phyloP scores from a whole-genome alignment of 1,140 invertebrate species.

The Drosophila bifasciata region DNA sequence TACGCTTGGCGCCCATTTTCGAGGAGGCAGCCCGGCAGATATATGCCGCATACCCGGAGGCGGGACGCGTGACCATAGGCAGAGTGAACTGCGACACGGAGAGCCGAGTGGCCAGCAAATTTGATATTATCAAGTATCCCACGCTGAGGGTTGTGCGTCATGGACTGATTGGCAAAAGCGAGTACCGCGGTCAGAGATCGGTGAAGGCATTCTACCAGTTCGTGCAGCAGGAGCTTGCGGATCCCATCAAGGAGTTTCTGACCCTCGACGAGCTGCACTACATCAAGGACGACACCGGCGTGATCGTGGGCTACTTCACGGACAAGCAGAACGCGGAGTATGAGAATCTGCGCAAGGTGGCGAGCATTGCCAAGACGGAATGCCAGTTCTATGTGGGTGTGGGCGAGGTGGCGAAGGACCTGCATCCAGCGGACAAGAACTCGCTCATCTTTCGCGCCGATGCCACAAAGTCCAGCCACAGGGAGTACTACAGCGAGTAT shows the following conservation, averaged over 20 bases:
- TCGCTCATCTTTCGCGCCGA: constrained; percentile 23
- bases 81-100: constrained; percentile 98
- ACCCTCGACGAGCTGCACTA: constrained; percentile 89
- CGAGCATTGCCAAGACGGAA: constrained; percentile 94
- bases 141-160: constrained; percentile 97
- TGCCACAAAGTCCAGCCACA: background rate
- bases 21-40: constrained; percentile 94
- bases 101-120: constrained; percentile 92
- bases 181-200: constrained; percentile 92
- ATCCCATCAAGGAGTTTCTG: constrained; percentile 92
- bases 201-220: constrained; percentile 92
- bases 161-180: constrained; percentile 94
- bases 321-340: constrained; percentile 91
- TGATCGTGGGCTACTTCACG: constrained; percentile 96
- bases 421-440: constrained; percentile 14
- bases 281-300: constrained; percentile 92
- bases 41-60: constrained; percentile 89
- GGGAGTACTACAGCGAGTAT: constrained; percentile 21
- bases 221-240: constrained; percentile 95
- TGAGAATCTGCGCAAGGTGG: constrained; percentile 90
- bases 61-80: constrained; percentile 94
- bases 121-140: constrained; percentile 98
- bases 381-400: constrained; percentile 96
- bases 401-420: constrained; percentile 87
- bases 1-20: constrained; percentile 37